phyloP scores from a whole-genome alignment of 2,113 vertebrate species.

The Pseudopipra pipra region DNA sequence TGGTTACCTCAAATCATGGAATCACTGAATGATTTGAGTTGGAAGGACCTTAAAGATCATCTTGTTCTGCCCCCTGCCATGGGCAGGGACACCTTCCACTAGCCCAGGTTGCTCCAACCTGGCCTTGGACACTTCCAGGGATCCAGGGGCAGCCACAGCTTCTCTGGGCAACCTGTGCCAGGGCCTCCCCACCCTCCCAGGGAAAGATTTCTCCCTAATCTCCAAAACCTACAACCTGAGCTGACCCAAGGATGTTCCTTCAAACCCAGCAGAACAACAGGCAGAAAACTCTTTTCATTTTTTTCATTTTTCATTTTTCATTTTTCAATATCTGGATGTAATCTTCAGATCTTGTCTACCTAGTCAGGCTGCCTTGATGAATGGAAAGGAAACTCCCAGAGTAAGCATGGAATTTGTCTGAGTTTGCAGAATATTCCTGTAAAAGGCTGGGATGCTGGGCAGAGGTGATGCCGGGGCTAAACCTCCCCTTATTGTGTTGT shows the following conservation, averaged over 20 bases:
- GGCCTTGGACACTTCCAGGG: neutral
- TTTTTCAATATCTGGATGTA: neutral
- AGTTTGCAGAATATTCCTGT: neutral
- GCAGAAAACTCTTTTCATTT: neutral
- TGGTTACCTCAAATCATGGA: neutral
- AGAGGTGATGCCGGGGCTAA: neutral
- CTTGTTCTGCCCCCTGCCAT: fast-evolving
- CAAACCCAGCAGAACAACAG: neutral
- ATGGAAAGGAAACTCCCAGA: neutral
- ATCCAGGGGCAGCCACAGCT: neutral
- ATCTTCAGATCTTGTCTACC: neutral
- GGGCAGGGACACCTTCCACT: neutral
- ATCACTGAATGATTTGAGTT: neutral
- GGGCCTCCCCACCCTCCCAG: neutral
- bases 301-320: neutral
- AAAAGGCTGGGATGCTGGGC: neutral
- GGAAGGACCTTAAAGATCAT: neutral
- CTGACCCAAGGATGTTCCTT: neutral
- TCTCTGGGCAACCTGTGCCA: neutral
- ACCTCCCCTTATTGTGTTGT: neutral
- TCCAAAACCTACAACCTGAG: neutral
- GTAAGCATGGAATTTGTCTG: neutral
- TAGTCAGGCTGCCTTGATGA: neutral
- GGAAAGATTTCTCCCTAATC: neutral
- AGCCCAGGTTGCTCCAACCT: fast-evolving